Conservation (phyloP, 1,140 invertebrate genomes). For the Drosophila bifasciata region DNA sequence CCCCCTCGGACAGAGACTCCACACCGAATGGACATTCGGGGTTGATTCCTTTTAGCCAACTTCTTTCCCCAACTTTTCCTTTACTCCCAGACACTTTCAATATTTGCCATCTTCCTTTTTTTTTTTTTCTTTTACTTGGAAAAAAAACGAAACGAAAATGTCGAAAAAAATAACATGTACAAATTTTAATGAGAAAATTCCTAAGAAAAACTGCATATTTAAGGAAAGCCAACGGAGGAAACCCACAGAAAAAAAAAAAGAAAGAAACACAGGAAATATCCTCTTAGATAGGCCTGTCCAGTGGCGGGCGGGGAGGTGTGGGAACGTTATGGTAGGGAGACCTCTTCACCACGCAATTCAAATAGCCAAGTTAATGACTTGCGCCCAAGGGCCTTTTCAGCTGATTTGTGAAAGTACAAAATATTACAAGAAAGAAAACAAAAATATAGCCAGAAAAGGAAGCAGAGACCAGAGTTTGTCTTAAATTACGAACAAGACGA, state of each 20-base stretch:
- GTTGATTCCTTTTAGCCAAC: slow-evolving; percentile 52
- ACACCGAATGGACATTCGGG: slow-evolving; percentile 51
- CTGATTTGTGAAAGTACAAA: slow-evolving; percentile 73
- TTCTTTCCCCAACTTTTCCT: slow-evolving; percentile 53
- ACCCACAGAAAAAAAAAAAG: slow-evolving; percentile 17
- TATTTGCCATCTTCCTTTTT: slow-evolving; percentile 68
- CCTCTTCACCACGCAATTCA: slow-evolving; percentile 51
- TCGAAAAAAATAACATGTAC: slow-evolving; percentile 22
- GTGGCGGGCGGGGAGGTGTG: not conserved
- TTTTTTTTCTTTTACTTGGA: slow-evolving; percentile 63
- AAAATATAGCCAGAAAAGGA: not conserved
- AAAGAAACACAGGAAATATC: slow-evolving; percentile 64
- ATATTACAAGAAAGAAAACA: slow-evolving; percentile 23
- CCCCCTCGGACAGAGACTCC: slow-evolving; percentile 23
- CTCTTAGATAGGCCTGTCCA: slow-evolving; percentile 44
- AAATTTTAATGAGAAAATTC: slow-evolving; percentile 79
- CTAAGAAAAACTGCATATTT: slow-evolving; percentile 80
- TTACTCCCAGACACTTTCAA: slow-evolving; percentile 73
- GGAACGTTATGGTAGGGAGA: slow-evolving; percentile 8
- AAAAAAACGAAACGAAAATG: not conserved
- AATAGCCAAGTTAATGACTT: slow-evolving; percentile 82
- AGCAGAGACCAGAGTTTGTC: slow-evolving; percentile 16
- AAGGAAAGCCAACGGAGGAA: slow-evolving; percentile 49
- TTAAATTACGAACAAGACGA: slow-evolving; percentile 28
- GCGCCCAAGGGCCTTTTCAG: slow-evolving; percentile 63